Evolutionary conservation across 92 coral and sea anemone species (phyloP).

Genomic region (Galaxea fascicularis): DNA sequence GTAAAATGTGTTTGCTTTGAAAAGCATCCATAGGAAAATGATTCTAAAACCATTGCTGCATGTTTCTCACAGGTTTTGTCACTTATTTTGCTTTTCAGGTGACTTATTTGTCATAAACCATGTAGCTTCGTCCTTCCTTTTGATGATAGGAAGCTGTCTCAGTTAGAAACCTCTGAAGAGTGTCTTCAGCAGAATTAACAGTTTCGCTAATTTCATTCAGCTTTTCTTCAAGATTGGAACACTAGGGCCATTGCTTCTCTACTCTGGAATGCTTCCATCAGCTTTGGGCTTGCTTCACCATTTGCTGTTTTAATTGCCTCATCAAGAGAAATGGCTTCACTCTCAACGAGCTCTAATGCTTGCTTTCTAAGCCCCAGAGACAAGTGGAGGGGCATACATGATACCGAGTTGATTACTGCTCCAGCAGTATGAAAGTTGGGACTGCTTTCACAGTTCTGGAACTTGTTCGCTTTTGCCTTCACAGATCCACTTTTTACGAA

Average conservation of each 20-base stretch:
- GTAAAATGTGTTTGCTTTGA: neutral
- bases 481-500: no score
- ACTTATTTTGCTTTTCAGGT: slow-evolving; percentile 1
- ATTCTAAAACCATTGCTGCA: neutral
- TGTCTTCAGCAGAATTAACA: slow-evolving; percentile 6
- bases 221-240: no score
- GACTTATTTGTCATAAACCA: neutral
- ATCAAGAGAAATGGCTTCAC: slow-evolving; percentile 48
- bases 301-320: slow-evolving; percentile 39
- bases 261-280: slow-evolving; percentile 22
- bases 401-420: no score
- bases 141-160: no score
- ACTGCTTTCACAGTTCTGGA: no score
- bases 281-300: slow-evolving; percentile 38
- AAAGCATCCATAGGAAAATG: neutral
- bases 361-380: no score
- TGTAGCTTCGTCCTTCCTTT: slow-evolving; percentile 50
- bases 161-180: slow-evolving; percentile 1
- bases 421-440: no score
- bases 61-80: neutral
- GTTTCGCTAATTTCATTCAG: neutral
- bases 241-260: slow-evolving; percentile 12
- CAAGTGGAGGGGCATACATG: no score
- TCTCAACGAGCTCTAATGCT: no score
- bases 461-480: no score